phyloP scores from a whole-genome alignment of 1,140 invertebrate species.

The Halotydeus destructor region DNA sequence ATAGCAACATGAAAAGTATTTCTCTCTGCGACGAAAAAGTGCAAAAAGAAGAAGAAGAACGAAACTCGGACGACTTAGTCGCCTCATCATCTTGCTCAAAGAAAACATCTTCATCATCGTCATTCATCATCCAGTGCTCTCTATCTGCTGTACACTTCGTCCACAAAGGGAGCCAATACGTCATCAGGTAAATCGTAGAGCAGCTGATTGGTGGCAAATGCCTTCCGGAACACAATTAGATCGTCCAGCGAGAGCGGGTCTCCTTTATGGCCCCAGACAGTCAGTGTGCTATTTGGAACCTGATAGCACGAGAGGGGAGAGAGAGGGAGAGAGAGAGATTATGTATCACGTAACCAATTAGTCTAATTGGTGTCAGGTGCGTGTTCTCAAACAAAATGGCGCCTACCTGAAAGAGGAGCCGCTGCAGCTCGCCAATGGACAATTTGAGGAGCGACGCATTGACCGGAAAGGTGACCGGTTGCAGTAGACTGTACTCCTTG shows the following conservation, averaged over 20 bases:
- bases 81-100: background rate
- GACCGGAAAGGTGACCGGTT: slow-evolving; percentile 57
- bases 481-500: slow-evolving; percentile 31
- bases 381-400: too few species aligned
- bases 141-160: background rate
- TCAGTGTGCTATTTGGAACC: slow-evolving; percentile 19
- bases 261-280: slow-evolving; percentile 12
- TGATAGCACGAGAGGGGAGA: background rate
- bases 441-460: slow-evolving; percentile 45
- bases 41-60: too few species aligned
- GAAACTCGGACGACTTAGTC: background rate
- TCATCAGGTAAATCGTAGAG: slow-evolving; percentile 18
- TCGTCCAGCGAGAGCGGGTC: slow-evolving; percentile 17
- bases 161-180: slow-evolving; percentile 23
- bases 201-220: slow-evolving; percentile 15
- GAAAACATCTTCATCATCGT: background rate
- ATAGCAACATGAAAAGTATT: too few species aligned
- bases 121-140: background rate
- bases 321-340: background rate
- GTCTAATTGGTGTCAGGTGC: background rate
- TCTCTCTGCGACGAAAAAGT: too few species aligned
- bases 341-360: background rate
- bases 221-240: slow-evolving; percentile 14
- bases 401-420: slow-evolving; percentile 18
- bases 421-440: slow-evolving; percentile 26